These are phyloP conservation scores for Nothocercus nigrocapillus DNA, from an alignment of 2,113 vertebrate species.

Conservation along the genomic window DNA sequence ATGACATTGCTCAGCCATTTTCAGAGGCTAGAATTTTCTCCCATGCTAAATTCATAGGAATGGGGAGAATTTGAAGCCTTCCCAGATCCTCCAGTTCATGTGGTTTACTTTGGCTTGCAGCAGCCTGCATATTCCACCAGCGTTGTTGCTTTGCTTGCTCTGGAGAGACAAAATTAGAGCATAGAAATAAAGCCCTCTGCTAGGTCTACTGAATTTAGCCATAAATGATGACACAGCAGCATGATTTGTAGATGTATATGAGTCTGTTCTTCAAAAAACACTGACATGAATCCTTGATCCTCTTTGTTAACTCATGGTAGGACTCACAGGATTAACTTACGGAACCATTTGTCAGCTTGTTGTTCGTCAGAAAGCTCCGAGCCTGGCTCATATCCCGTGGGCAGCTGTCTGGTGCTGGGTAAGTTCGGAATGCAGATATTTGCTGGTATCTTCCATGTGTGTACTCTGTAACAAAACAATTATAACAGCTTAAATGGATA, in stretches of 20 bases:
- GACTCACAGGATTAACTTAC: not conserved
- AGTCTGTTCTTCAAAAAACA: not conserved
- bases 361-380: not conserved
- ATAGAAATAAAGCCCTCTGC: not conserved
- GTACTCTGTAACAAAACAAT: not conserved
- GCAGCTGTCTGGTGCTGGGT: not conserved
- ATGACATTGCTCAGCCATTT: not conserved
- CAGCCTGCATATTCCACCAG: constrained; percentile 23
- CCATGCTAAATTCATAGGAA: constrained; percentile 48
- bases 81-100: constrained; percentile 60
- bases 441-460: not conserved
- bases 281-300: not conserved
- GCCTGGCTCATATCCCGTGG: not conserved
- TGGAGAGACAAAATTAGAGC: constrained; percentile 29
- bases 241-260: rapidly evolving
- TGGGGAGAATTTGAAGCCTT: not conserved
- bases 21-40: constrained; percentile 40
- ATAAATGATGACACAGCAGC: not conserved
- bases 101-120: constrained; percentile 53
- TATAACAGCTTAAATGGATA: not conserved
- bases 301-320: not conserved
- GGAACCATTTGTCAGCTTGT: not conserved
- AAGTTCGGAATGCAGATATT: not conserved
- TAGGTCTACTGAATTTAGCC: not conserved
- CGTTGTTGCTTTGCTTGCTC: constrained; percentile 43